Base-by-base conservation (phyloP, 1,140 invertebrate genomes). In the Colletes latitarsis region DNA sequence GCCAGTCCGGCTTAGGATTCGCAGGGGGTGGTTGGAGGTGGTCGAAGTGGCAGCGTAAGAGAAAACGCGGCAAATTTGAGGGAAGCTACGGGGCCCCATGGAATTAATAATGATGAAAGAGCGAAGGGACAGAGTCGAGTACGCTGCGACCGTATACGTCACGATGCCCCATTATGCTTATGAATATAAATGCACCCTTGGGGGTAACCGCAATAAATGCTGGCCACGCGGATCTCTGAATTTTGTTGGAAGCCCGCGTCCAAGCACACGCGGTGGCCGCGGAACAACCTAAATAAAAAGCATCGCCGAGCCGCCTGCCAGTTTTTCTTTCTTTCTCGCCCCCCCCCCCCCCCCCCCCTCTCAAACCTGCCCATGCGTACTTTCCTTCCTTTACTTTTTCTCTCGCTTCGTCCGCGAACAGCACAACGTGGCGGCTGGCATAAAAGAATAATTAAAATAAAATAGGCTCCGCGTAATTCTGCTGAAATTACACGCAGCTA, bases 161-260 rank as follows among this genome's bases (percentile, higher is more conserved):
- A 87, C 81, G 77, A 77, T 86, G 81, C 72, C 85, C 84, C 85
- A 87, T 87, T 87, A 87, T 87, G 85, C 85, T 87, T 87, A 87
- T 87, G 85, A 87, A 87, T 87, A 87, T 86, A 87, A 87, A 87
- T 87, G 85, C 69, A 87, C 85, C 85, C 81, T 86, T 85, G 85
- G 85, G 66, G 84, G 72, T 87, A 84, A 76, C 68, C 69, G 77
- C 85, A 87, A 87, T 87, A 87, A 87, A 87, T 86, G 85, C 85
- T 77, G 85, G 66, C 71, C 80, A 58, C 77, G 71, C 76, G 84
- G 85, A 86, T 87, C 81, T 83, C 84, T 83, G 85, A 87, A 87
- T 87, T 87, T 81, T 81, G 81, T 77, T 86, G 58, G 77, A 78
- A 78, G 70, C 57, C 3, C 53, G 15, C 53, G 53, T 43, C 78